Conservation (phyloP, 1,140 invertebrate genomes). For the Cydia splendana region DNA sequence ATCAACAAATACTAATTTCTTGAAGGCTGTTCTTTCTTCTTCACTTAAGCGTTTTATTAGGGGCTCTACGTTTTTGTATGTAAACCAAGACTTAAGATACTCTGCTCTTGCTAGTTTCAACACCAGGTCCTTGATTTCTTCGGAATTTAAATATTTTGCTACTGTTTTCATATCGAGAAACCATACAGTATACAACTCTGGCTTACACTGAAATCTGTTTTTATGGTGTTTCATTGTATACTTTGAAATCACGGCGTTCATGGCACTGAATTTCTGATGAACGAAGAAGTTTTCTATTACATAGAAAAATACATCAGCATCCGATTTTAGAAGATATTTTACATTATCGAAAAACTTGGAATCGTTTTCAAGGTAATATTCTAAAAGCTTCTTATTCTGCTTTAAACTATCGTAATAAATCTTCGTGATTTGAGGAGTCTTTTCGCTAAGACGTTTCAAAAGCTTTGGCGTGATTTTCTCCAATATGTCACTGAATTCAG, state of each 20-base stretch:
- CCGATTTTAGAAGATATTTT: constrained; percentile 51
- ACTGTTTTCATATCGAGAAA: constrained; percentile 51
- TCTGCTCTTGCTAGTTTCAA: constrained; percentile 50
- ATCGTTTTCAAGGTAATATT: constrained; percentile 42
- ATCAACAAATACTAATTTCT: constrained; percentile 54
- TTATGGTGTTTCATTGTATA: constrained; percentile 53
- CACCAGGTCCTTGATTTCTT: constrained; percentile 50
- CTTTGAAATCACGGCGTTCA: constrained; percentile 45
- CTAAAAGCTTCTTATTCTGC: constrained; percentile 40
- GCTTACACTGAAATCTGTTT: constrained; percentile 47
- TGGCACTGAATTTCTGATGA: constrained; percentile 31
- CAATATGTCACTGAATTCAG: constrained; percentile 46
- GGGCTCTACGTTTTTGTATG: constrained; percentile 56
- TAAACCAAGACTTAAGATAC: constrained; percentile 52
- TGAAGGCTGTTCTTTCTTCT: constrained; percentile 47
- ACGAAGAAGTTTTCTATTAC: constrained; percentile 58
- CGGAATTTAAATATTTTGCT: constrained; percentile 42
- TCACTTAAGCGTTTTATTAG: constrained; percentile 48
- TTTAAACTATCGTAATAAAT: constrained; percentile 52
- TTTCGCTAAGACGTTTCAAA: constrained; percentile 53
- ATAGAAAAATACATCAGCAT: constrained; percentile 51
- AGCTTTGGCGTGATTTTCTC: constrained; percentile 50
- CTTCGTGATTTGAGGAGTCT: constrained; percentile 41
- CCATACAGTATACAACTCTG: constrained; percentile 50
- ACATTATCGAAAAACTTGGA: constrained; percentile 47